Evolutionary conservation across 2,113 vertebrate species (phyloP).

Genomic region (Gambusia holbrooki): DNA sequence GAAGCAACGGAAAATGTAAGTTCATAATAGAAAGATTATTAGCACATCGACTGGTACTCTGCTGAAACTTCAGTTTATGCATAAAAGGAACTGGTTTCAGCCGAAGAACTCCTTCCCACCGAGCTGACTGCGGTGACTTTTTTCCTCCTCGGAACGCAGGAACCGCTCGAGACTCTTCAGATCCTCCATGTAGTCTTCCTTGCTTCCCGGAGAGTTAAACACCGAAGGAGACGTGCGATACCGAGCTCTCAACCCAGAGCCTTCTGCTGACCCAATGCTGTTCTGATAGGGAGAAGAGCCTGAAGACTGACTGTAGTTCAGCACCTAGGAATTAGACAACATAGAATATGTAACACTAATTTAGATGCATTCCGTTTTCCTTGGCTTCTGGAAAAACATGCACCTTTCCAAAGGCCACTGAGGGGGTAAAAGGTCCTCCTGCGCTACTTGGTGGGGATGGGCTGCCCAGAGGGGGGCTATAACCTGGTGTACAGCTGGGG

Average conservation of each 20-base stretch:
- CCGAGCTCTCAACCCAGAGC: constrained; percentile 83
- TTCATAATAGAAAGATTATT: background rate
- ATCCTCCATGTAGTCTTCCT: constrained; percentile 92
- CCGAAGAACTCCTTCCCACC: constrained; percentile 74
- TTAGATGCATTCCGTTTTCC: background rate
- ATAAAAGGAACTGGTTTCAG: background rate
- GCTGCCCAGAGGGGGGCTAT: constrained; percentile 85
- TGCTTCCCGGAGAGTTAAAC: constrained; percentile 88
- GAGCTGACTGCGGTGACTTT: constrained; percentile 88
- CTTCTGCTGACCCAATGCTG: constrained; percentile 83
- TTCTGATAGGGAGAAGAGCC: constrained; percentile 80
- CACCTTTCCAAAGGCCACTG: constrained; percentile 85
- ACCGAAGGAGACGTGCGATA: constrained; percentile 88
- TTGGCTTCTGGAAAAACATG: background rate
- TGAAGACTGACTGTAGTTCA: constrained; percentile 83
- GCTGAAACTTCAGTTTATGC: background rate
- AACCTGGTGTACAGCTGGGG: constrained; percentile 83
- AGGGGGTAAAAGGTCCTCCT: constrained; percentile 76
- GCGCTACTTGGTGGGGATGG: constrained; percentile 75
- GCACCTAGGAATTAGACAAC: constrained; percentile 70
- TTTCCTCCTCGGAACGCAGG: constrained; percentile 90
- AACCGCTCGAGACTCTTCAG: constrained; percentile 79
- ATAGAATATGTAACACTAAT: background rate
- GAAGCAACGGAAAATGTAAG: background rate
- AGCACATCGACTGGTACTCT: background rate